Percentiles rank a stretch among this genome's conserved stretches.
Evolutionary conservation across 64 coral and sea anemone species (phyloP).

Genomic region (Acropora yongei): DNA sequence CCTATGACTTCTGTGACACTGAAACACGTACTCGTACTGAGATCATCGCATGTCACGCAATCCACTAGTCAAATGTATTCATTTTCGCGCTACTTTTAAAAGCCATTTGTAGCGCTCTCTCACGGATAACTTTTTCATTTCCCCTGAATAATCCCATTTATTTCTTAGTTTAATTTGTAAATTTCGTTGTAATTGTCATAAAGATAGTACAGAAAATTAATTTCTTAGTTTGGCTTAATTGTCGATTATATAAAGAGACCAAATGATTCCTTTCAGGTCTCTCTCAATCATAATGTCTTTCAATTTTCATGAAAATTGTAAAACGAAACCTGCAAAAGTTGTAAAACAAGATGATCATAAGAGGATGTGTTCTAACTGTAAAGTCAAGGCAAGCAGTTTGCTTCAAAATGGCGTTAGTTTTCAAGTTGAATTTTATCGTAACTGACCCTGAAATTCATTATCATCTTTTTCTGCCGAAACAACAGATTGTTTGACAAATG

Average conservation of each 20-base stretch:
- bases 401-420: slow-evolving; percentile 23
- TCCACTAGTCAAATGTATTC: no score
- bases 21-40: no score
- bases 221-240: background rate
- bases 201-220: background rate
- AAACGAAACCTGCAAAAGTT: background rate
- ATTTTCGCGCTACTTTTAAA: no score
- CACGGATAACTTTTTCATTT: background rate
- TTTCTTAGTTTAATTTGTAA: background rate
- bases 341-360: slow-evolving; percentile 8
- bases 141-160: slow-evolving; percentile 9
- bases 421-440: background rate
- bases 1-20: no score
- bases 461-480: slow-evolving; percentile 36
- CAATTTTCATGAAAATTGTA: background rate
- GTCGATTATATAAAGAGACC: background rate
- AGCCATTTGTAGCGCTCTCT: background rate
- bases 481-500: slow-evolving; percentile 12
- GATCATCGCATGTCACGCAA: no score
- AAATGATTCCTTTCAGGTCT: background rate
- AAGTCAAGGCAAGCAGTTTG: background rate
- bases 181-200: slow-evolving; percentile 12
- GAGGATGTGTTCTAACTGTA: slow-evolving; percentile 7
- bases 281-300: background rate
- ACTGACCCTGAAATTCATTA: background rate